Evolutionary conservation across 1,140 invertebrate species (phyloP).

Genomic region (Periplaneta americana): DNA sequence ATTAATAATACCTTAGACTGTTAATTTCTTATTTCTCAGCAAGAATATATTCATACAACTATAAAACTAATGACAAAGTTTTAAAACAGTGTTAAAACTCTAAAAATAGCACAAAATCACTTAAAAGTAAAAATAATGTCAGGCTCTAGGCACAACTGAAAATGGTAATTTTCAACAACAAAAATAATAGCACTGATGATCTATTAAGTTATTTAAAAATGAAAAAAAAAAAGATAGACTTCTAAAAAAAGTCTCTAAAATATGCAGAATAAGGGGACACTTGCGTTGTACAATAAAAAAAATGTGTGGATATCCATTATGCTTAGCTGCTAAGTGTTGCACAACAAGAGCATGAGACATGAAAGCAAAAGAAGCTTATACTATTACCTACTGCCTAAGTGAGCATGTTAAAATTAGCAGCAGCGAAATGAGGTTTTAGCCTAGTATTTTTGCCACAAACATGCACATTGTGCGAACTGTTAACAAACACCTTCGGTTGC

Average conservation of each 20-base stretch:
- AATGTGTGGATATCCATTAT: no score
- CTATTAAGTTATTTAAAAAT: no score
- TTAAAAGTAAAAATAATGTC: background rate
- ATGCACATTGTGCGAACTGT: background rate
- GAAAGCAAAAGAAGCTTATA: background rate
- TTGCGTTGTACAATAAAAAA: background rate
- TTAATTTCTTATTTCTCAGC: background rate
- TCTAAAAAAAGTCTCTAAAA: background rate
- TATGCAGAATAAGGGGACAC: background rate
- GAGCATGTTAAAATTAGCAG: background rate
- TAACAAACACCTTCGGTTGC: background rate
- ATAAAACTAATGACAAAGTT: no score
- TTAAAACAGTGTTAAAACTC: background rate
- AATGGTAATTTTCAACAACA: background rate
- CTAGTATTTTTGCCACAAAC: background rate
- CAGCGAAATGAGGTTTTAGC: background rate
- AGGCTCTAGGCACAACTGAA: background rate
- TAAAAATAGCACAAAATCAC: background rate
- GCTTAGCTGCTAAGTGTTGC: background rate
- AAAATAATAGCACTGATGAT: background rate
- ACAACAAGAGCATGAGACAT: background rate
- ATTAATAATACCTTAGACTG: background rate
- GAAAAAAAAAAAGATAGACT: background rate
- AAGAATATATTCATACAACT: background rate
- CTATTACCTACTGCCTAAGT: background rate